A percentile compares a stretch with the other conserved stretches of the same genome.
phyloP scores from a whole-genome alignment of 1,140 invertebrate genomes.

The Drosophila bipectinata region DNA sequence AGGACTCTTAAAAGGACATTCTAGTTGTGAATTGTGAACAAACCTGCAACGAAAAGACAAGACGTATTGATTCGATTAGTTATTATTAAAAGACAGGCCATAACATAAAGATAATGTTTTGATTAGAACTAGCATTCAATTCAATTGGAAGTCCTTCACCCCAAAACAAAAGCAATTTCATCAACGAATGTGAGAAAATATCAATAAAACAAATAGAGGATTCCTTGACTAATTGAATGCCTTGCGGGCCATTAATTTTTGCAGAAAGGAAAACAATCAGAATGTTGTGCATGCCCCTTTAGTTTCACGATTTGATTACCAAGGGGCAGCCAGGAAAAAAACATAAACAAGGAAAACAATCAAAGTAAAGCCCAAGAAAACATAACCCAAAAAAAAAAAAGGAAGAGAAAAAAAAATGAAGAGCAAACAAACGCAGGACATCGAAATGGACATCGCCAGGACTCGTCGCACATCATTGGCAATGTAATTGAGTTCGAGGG shows the following conservation, averaged over 20 bases:
- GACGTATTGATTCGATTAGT: conserved; percentile 4
- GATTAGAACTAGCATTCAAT: not conserved
- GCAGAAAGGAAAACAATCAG: conserved; percentile 48
- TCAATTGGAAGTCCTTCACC: not conserved
- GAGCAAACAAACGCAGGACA: conserved; percentile 25
- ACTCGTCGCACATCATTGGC: conserved; percentile 43
- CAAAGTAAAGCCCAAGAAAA: conserved; percentile 33
- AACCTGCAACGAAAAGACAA: conserved; percentile 39
- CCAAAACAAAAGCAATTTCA: conserved; percentile 16
- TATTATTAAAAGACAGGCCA: not conserved
- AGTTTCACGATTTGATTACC: conserved; percentile 51
- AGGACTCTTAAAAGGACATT: conserved; percentile 29
- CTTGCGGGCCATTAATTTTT: conserved; percentile 38
- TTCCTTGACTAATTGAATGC: conserved; percentile 54
- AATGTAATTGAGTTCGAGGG: conserved; percentile 52
- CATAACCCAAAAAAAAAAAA: conserved; percentile 23
- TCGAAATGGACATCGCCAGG: conserved; percentile 30
- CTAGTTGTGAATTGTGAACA: conserved; percentile 8
- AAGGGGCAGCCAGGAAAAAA: conserved; percentile 7
- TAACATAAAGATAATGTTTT: not conserved
- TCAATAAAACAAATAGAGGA: conserved; percentile 21
- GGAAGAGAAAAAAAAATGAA: not conserved
- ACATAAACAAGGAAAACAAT: conserved; percentile 41
- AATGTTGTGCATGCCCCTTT: conserved; percentile 42
- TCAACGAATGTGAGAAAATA: conserved; percentile 33